Evolutionary conservation across 2,113 vertebrate genomes (phyloP).

Genomic region (Daboia siamensis): DNA sequence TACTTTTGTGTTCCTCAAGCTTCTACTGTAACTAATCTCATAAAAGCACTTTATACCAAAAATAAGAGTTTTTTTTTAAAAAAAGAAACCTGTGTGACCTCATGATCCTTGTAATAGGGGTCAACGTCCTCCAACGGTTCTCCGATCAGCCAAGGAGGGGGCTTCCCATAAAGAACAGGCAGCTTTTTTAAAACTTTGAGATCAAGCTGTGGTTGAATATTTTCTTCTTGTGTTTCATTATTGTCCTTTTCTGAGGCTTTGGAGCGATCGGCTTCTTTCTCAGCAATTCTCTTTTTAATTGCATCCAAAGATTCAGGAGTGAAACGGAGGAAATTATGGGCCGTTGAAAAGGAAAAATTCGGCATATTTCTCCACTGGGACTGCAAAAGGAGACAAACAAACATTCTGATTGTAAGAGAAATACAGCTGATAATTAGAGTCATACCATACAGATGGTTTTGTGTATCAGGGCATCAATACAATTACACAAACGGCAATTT

Average conservation of each 20-base stretch:
- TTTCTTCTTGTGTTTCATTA: slow-evolving; percentile 55
- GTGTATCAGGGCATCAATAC: not conserved
- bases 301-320: slow-evolving; percentile 88
- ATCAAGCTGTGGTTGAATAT: slow-evolving; percentile 75
- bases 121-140: slow-evolving; percentile 92
- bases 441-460: not conserved
- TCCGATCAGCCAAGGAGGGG: slow-evolving; percentile 82
- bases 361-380: slow-evolving; percentile 79
- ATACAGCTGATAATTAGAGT: not conserved
- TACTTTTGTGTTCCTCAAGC: not conserved
- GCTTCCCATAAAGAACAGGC: slow-evolving; percentile 85
- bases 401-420: not conserved
- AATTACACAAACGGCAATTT: not conserved
- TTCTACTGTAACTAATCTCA: not conserved
- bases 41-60: not conserved
- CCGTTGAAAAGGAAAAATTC: slow-evolving; percentile 79
- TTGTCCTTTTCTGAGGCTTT: slow-evolving; percentile 42
- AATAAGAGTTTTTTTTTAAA: not conserved
- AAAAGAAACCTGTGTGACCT: slow-evolving; percentile 68
- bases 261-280: slow-evolving; percentile 34
- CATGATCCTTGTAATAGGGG: slow-evolving; percentile 88
- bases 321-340: slow-evolving; percentile 85
- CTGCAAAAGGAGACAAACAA: not conserved
- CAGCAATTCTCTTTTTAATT: slow-evolving; percentile 83
- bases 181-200: slow-evolving; percentile 87